phyloP scores from a whole-genome alignment of 2,797 vertebrate species.

The Epinephelus awoara region DNA sequence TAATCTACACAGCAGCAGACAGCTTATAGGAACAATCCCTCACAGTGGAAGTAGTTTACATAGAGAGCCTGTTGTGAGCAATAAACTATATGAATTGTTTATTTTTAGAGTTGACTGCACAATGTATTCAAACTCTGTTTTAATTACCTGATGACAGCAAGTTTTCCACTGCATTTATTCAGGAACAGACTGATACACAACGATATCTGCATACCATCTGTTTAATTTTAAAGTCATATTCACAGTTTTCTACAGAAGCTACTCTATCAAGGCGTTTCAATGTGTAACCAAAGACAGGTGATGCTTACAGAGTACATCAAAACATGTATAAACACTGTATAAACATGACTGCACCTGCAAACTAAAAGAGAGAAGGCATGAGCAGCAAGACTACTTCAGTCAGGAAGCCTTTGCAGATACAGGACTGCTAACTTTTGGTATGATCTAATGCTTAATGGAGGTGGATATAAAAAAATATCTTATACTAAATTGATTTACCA shows the following conservation, averaged over 20 bases:
- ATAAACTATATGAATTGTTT: background rate
- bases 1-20: conserved; percentile 44
- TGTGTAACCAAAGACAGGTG: conserved; percentile 5
- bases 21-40: conserved; percentile 5
- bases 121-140: background rate
- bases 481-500: background rate
- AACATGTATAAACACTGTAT: conserved; percentile 9
- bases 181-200: background rate
- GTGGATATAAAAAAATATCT: background rate
- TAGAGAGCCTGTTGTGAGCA: conserved; percentile 11
- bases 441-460: conserved; percentile 4
- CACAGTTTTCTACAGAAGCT: conserved; percentile 14
- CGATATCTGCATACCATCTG: background rate
- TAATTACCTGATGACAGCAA: background rate
- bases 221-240: conserved; percentile 46
- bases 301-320: background rate
- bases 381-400: background rate
- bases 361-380: conserved; percentile 44
- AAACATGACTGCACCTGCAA: conserved; percentile 27
- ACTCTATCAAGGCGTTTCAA: conserved; percentile 6
- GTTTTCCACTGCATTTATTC: background rate
- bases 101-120: background rate
- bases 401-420: background rate
- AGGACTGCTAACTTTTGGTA: background rate
- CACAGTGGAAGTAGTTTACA: conserved; percentile 5